These are phyloP conservation scores for Pseudopipra pipra DNA, from an alignment of 2,113 vertebrate genomes.

Conservation along the genomic window DNA sequence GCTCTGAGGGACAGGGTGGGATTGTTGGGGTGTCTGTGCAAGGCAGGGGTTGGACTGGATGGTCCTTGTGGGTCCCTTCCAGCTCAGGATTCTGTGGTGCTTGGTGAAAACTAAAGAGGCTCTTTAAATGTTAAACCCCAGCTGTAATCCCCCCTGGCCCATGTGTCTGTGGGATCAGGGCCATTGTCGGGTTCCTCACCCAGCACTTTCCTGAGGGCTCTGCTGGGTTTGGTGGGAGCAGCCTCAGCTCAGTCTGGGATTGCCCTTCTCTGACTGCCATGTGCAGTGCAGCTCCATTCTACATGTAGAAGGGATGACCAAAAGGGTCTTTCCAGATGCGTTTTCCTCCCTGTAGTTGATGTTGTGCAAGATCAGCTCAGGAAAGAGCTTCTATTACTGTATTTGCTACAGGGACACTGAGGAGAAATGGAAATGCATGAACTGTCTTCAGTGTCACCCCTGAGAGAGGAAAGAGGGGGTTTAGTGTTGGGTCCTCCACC, in stretches of 20 bases:
- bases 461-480: neutral
- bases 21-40: neutral
- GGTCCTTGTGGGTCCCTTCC: neutral
- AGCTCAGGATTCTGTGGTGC: neutral
- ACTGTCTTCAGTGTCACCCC: neutral
- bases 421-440: neutral
- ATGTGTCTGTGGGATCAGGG: rapidly evolving
- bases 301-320: too few species aligned
- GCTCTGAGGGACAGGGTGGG: neutral
- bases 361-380: neutral
- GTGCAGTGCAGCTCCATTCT: neutral
- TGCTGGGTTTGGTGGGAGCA: neutral
- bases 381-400: neutral
- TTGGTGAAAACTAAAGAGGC: neutral
- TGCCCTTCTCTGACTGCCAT: rapidly evolving
- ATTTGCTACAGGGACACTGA: neutral
- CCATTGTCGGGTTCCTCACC: neutral
- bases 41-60: rapidly evolving
- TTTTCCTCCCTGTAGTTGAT: neutral
- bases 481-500: neutral
- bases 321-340: rapidly evolving
- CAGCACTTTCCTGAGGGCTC: neutral
- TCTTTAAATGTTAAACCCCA: neutral
- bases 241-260: neutral
- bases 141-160: neutral